Percentiles rank a stretch among this genome's conserved stretches.
These are phyloP conservation scores for Alviniconcha strummeri DNA, from an alignment of 2,888 invertebrate genomes.

Conservation along the genomic window DNA sequence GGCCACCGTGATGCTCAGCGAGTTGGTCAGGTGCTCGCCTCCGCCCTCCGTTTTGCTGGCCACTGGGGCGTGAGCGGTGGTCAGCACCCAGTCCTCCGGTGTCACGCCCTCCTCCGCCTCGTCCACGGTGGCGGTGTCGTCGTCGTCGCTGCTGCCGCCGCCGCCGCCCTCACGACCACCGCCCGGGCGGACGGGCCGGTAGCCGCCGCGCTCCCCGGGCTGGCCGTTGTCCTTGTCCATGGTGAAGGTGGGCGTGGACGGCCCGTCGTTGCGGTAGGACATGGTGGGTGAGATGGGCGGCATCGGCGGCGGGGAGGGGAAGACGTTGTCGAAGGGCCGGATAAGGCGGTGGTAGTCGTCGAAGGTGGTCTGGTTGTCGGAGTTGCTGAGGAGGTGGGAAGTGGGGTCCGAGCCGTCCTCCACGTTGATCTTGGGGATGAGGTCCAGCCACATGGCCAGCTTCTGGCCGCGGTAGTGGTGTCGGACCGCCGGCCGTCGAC, in stretches of 20 bases:
- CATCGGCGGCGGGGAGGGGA: slow-evolving; percentile 66
- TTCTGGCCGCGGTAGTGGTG: slow-evolving; percentile 97
- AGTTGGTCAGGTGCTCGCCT: slow-evolving; percentile 35
- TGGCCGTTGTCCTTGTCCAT: slow-evolving; percentile 20
- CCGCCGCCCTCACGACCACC: slow-evolving; percentile 15
- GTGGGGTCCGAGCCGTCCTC: slow-evolving; percentile 89
- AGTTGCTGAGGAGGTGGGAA: slow-evolving; percentile 88
- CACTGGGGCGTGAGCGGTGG: slow-evolving; percentile 32
- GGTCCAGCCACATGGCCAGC: slow-evolving; percentile 94
- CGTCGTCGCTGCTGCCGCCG: slow-evolving; percentile 25
- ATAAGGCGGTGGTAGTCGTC: slow-evolving; percentile 86
- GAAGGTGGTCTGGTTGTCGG: slow-evolving; percentile 90
- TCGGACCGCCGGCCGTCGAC: slow-evolving; percentile 91
- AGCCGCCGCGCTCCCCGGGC: neutral
- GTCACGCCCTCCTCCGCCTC: neutral
- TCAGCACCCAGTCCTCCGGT: slow-evolving; percentile 16
- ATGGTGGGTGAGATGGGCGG: slow-evolving; percentile 51
- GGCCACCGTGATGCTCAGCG: slow-evolving; percentile 80
- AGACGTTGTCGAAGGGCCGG: slow-evolving; percentile 46
- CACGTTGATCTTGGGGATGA: slow-evolving; percentile 91
- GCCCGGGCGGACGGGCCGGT: neutral
- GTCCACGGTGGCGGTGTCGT: slow-evolving; percentile 8
- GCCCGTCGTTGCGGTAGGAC: slow-evolving; percentile 24
- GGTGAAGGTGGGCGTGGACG: slow-evolving; percentile 24
- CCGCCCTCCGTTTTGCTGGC: slow-evolving; percentile 12